phyloP scores from a whole-genome alignment of 2,113 vertebrate genomes.

The Siniperca knerii region DNA sequence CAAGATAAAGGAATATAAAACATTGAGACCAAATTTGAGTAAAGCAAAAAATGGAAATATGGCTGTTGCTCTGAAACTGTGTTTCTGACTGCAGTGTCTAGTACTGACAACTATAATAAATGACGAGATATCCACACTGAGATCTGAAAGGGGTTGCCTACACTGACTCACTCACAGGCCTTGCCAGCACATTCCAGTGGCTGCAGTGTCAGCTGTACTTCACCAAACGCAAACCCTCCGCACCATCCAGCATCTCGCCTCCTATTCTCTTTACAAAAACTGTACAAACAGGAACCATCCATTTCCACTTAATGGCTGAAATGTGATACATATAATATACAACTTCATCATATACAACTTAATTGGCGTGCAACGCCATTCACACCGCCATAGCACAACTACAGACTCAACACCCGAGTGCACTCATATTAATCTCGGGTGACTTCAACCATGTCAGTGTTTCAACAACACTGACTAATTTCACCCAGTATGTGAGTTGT shows the following conservation, averaged over 20 bases:
- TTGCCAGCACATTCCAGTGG: slow-evolving; percentile 76
- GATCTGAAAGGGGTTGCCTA: slow-evolving; percentile 35
- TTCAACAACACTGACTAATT: too few relatives aligned
- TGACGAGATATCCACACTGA: background rate
- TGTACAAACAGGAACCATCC: slow-evolving; percentile 44
- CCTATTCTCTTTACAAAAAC: slow-evolving; percentile 43
- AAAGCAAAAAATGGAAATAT: background rate
- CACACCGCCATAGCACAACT: too few relatives aligned
- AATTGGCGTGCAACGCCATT: too few relatives aligned
- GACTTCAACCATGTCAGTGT: too few relatives aligned
- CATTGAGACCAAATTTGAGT: background rate
- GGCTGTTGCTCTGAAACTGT: background rate
- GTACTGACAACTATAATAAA: background rate
- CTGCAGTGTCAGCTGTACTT: slow-evolving; percentile 77
- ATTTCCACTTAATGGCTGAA: background rate
- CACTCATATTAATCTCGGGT: too few relatives aligned
- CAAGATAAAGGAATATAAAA: background rate
- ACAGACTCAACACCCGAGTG: too few relatives aligned
- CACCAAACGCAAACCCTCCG: slow-evolving; percentile 47
- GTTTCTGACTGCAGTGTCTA: slow-evolving; percentile 4
- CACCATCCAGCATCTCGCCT: slow-evolving; percentile 26
- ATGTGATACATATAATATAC: slow-evolving; percentile 11
- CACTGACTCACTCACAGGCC: slow-evolving; percentile 36
- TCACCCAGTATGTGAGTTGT: too few relatives aligned
- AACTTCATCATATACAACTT: background rate